phyloP scores from a whole-genome alignment of 2,888 invertebrate genomes.

The Cinara cedri region DNA sequence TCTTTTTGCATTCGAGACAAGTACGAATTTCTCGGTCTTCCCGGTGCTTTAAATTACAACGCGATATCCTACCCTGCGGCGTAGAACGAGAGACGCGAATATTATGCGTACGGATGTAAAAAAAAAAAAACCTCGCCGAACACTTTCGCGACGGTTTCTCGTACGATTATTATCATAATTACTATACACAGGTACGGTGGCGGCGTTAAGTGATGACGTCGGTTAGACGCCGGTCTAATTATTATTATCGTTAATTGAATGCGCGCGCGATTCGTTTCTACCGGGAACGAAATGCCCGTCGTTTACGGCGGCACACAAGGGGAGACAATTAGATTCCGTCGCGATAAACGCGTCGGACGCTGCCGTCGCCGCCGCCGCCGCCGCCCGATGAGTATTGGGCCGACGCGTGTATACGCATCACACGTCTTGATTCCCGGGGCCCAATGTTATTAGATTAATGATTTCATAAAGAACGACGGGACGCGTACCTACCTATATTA shows the following conservation, averaged over 20 bases:
- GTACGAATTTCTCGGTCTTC: no score
- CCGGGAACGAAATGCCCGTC: not conserved
- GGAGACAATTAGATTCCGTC: not conserved
- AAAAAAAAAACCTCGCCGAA: not conserved
- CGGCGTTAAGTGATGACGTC: constrained; percentile 3
- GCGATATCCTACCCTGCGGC: no score
- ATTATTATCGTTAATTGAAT: not conserved
- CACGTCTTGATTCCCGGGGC: constrained; percentile 14
- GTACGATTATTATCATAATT: no score
- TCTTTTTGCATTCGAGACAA: no score
- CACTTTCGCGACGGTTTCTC: not conserved
- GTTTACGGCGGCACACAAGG: no score
- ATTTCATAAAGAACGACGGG: not conserved
- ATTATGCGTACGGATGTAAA: not conserved
- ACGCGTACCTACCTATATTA: not conserved
- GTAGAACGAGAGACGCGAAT: not conserved
- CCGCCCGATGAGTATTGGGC: no score
- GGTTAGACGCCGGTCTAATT: constrained; percentile 24
- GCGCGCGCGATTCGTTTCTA: constrained; percentile 21
- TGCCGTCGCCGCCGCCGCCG: not conserved
- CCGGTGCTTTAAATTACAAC: no score
- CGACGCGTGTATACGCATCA: no score
- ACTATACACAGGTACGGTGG: not conserved
- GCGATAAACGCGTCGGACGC: not conserved
- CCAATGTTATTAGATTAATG: constrained; percentile 22